Evolutionary conservation across 1,140 invertebrate genomes (phyloP).

Genomic region (Parasteatoda tepidariorum): DNA sequence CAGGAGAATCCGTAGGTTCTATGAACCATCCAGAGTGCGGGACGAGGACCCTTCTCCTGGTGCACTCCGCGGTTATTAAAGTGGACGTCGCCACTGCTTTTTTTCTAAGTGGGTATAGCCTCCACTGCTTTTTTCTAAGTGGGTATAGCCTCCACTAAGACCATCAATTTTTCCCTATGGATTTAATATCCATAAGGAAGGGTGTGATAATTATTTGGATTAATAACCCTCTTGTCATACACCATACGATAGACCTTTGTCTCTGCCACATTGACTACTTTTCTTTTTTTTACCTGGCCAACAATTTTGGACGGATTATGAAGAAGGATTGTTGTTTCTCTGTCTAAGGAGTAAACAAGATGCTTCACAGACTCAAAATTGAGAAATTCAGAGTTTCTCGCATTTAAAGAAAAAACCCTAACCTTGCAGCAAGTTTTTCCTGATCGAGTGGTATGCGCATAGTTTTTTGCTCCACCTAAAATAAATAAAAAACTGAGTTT

Average conservation of each 20-base stretch:
- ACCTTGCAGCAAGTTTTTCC: constrained; percentile 20
- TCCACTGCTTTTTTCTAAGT: no score
- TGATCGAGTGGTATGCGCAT: neutral
- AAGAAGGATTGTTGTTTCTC: neutral
- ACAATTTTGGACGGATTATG: neutral
- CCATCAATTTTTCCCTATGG: no score
- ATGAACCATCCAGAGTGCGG: no score
- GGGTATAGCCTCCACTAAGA: no score
- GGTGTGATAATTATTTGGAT: no score
- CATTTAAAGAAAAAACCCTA: neutral
- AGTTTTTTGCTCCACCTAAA: neutral
- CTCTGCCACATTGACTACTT: neutral
- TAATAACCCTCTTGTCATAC: neutral
- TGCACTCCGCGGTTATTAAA: no score
- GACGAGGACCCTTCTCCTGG: no score
- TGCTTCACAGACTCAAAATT: neutral
- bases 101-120: no score
- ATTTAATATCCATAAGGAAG: no score
- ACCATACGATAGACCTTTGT: neutral
- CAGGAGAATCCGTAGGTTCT: no score
- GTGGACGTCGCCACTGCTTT: no score
- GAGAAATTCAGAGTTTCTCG: neutral
- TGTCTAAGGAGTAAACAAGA: neutral
- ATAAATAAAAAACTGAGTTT: neutral
- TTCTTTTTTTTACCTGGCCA: neutral